A percentile compares a stretch with the other conserved stretches of the same genome.
These are phyloP conservation scores for Coenonympha glycerion DNA, from an alignment of 2,888 invertebrate species.

Conservation along the genomic window DNA sequence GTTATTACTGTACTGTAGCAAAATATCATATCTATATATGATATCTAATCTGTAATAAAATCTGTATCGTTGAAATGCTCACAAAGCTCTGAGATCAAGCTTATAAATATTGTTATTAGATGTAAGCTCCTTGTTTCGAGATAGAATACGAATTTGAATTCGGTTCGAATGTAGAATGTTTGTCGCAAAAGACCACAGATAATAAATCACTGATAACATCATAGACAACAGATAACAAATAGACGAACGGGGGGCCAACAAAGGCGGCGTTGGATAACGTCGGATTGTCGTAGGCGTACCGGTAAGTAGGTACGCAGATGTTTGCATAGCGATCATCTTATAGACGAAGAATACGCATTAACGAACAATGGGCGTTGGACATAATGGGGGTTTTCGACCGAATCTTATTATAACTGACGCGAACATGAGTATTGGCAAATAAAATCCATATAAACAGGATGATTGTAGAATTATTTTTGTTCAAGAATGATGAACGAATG, in stretches of 20 bases:
- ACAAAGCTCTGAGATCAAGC: conserved; percentile 1
- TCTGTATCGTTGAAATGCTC: not conserved
- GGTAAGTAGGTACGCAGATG: conserved; percentile 49
- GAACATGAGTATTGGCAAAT: conserved; percentile 31
- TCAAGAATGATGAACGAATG: not conserved
- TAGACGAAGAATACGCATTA: conserved; percentile 37
- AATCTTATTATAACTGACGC: conserved; percentile 62
- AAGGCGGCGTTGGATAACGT: conserved; percentile 32
- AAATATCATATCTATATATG: not conserved
- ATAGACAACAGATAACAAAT: conserved; percentile 31
- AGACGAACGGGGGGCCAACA: conserved; percentile 32
- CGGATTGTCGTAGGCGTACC: conserved; percentile 42
- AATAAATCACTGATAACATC: conserved; percentile 29
- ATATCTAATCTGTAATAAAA: not conserved
- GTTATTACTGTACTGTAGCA: not conserved
- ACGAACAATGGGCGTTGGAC: conserved; percentile 46
- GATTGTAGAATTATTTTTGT: not conserved
- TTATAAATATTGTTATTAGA: conserved; percentile 9
- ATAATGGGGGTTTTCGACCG: conserved; percentile 52
- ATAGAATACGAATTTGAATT: conserved; percentile 3
- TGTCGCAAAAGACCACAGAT: conserved; percentile 23
- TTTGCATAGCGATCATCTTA: conserved; percentile 47
- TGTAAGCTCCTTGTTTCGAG: conserved; percentile 4
- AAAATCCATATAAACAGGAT: conserved; percentile 16
- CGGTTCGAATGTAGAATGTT: conserved; percentile 7